Conservation (phyloP, 1,140 invertebrate genomes). For the Danaus melanippus region DNA sequence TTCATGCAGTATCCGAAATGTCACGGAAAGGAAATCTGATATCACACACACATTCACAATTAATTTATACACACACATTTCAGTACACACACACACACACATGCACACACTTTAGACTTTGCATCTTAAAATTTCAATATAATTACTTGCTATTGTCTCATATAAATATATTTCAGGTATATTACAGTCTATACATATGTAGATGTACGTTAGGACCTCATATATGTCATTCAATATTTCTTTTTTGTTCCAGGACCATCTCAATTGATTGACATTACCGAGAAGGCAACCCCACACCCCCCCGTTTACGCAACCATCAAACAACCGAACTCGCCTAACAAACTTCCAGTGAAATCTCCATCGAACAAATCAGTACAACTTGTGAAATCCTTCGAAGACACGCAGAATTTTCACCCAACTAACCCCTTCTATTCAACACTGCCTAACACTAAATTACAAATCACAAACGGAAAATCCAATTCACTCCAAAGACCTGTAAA, state of each 20-base stretch:
- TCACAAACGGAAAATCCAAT: slow-evolving; percentile 51
- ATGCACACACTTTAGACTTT: too few species aligned
- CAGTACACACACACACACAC: too few species aligned
- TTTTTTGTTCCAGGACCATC: slow-evolving; percentile 63
- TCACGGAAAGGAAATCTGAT: too few species aligned
- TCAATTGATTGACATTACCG: slow-evolving; percentile 52
- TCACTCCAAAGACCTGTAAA: slow-evolving; percentile 34
- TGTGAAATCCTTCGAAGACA: slow-evolving; percentile 46
- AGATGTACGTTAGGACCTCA: too few species aligned
- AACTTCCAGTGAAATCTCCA: slow-evolving; percentile 26
- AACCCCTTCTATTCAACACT: slow-evolving; percentile 66
- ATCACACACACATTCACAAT: too few species aligned
- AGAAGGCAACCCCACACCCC: slow-evolving; percentile 54
- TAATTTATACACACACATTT: too few species aligned
- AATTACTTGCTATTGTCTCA: too few species aligned
- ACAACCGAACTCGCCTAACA: slow-evolving; percentile 39
- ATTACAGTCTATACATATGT: too few species aligned
- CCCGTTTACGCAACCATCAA: slow-evolving; percentile 58
- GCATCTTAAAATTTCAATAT: too few species aligned
- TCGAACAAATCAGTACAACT: slow-evolving; percentile 45
- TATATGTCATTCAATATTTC: too few species aligned
- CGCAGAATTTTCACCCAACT: slow-evolving; percentile 53
- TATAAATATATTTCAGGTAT: too few species aligned
- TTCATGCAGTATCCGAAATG: too few species aligned
- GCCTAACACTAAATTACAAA: slow-evolving; percentile 58